Evolutionary conservation across 1,140 invertebrate genomes (phyloP).

Genomic region (Hormaphis cornu): DNA sequence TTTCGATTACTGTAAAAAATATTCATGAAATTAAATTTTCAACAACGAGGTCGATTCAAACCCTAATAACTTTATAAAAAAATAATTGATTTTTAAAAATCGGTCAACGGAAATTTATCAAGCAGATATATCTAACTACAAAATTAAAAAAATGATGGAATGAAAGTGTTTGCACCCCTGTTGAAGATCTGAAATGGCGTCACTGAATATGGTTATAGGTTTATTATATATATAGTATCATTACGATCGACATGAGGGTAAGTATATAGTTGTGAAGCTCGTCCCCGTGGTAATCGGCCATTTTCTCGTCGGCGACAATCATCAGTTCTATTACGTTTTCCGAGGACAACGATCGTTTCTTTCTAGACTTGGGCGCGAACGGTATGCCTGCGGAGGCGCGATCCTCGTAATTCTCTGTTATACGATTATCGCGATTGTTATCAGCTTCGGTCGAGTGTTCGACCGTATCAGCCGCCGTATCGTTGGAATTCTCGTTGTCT

Average conservation of each 20-base stretch:
- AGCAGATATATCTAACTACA: too few species aligned
- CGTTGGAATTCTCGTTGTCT: neutral
- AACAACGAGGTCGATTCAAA: too few species aligned
- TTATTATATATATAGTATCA: too few species aligned
- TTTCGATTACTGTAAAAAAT: too few species aligned
- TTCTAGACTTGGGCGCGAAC: neutral
- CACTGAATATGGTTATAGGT: neutral
- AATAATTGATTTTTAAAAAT: too few species aligned
- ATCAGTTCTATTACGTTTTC: conserved; percentile 69
- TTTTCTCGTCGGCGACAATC: conserved; percentile 67
- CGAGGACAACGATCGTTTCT: conserved; percentile 43
- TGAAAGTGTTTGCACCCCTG: too few species aligned
- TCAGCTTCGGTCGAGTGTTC: neutral
- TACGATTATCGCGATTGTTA: neutral
- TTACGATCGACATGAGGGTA: conserved; percentile 70
- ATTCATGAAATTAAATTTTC: too few species aligned
- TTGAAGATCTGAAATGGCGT: too few species aligned
- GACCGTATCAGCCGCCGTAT: neutral
- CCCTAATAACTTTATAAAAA: too few species aligned
- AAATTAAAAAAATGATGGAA: too few species aligned
- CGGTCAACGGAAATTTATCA: too few species aligned
- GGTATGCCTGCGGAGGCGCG: neutral
- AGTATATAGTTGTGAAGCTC: conserved; percentile 61
- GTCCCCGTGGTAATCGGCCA: conserved; percentile 61
- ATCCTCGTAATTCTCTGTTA: neutral